Evolutionary conservation across 2,113 vertebrate species (phyloP), one percentile per base, ranked within the genome.

Genomic region (Columba livia): DNA sequence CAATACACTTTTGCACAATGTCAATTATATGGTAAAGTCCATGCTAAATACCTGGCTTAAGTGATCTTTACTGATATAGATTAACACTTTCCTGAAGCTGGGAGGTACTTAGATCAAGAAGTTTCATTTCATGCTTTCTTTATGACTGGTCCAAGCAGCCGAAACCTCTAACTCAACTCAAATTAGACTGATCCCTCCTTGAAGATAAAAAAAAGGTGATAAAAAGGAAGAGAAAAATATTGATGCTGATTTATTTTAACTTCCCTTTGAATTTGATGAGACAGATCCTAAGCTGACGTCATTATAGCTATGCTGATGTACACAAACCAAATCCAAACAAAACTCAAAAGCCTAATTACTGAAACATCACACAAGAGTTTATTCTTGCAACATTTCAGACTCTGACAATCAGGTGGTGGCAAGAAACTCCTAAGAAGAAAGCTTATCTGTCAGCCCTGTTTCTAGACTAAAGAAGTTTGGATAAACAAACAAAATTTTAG

Each of bases 221-320:
- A 47, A 47, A 47, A 47, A 47, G 44, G 44, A 47, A 47, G 44
- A 47, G 18, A 47, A 47, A 47, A 47, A 47, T 8, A 19, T 44
- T 61, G 53, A 88, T 65, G 75, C 11, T 61, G 34, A 29, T 87
- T 96, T 95, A 80, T 91, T 96, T 95, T 89, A 81, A 56, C 53
- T 92, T 93, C 40, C 53, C 73, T 97, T 90, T 90, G 90, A 96
- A 89, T 90, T 93, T 95, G 84, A 65, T 86, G 61, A 88, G n/a
- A 36, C 85, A 84, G 88, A 51, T 87, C 65, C 69, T 93, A 65
- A 64, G 23, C 36, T 94, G 90, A 96, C 57, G 66, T 95, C 93
- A 96, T 65, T 69, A 79, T 65, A 88, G 44, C 53, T 85, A 25
- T 23, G 38, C 71, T 88, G 91, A 93, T 81, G 73, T 75, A 47